These are phyloP conservation scores for Zele albiditarsus DNA, from an alignment of 2,888 invertebrate genomes.

Conservation along the genomic window DNA sequence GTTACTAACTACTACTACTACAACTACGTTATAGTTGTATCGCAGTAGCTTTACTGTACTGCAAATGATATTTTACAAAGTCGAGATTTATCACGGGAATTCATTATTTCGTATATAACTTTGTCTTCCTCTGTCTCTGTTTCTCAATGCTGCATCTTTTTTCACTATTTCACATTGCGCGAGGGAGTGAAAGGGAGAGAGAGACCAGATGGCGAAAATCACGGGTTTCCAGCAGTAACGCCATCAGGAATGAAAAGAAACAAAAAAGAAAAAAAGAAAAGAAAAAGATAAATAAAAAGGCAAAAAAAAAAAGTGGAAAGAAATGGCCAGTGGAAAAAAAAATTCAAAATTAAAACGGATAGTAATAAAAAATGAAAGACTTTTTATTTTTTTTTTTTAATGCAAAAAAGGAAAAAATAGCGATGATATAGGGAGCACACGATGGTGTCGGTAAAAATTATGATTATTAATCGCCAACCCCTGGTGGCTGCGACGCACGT, in stretches of 20 bases:
- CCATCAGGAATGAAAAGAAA: conserved; percentile 17
- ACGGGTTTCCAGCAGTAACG: conserved; percentile 34
- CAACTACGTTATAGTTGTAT: neutral
- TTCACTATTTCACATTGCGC: neutral
- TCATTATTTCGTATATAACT: conserved; percentile 52
- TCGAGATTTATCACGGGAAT: conserved; percentile 59
- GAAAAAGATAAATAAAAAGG: neutral
- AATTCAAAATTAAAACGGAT: conserved; percentile 25
- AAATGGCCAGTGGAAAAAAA: conserved; percentile 25
- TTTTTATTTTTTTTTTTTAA: neutral
- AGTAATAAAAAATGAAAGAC: conserved; percentile 11
- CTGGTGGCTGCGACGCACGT: conserved; percentile 35
- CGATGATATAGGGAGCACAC: conserved; percentile 2
- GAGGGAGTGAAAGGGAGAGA: conserved; percentile 14
- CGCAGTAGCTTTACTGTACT: neutral
- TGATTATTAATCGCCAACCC: conserved; percentile 54
- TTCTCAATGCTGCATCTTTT: neutral
- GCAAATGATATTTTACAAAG: conserved; percentile 43
- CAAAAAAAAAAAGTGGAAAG: neutral
- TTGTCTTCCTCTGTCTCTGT: neutral
- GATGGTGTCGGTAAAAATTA: conserved; percentile 46
- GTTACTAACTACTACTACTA: neutral
- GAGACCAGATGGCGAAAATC: conserved; percentile 55
- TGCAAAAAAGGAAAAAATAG: conserved; percentile 32
- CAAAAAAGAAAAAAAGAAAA: conserved; percentile 26